phyloP scores from a whole-genome alignment of 2,888 invertebrate species.

The Strigamia crassipes region DNA sequence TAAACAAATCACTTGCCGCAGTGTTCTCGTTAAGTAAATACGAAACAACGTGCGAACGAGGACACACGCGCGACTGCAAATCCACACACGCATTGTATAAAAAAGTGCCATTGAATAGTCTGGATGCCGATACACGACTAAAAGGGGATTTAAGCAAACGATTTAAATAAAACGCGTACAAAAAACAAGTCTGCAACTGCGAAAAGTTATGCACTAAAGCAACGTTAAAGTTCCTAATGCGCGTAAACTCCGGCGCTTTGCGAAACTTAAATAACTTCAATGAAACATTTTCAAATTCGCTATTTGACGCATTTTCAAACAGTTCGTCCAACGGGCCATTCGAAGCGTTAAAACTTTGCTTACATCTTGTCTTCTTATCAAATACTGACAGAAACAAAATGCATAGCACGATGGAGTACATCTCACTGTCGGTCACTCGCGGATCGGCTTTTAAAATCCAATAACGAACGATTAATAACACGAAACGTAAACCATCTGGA shows the following conservation, averaged over 20 bases:
- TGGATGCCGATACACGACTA: background rate
- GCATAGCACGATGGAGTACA: background rate
- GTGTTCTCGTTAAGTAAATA: background rate
- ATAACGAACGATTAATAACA: slow-evolving; percentile 11
- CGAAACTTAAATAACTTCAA: slow-evolving; percentile 52
- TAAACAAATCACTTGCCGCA: background rate
- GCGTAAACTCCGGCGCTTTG: slow-evolving; percentile 50
- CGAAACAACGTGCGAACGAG: background rate
- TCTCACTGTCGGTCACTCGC: background rate
- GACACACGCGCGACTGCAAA: background rate
- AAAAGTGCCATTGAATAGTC: background rate
- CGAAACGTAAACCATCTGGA: slow-evolving; percentile 35
- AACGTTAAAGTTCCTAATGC: slow-evolving; percentile 52
- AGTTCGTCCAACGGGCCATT: background rate
- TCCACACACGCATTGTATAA: slow-evolving; percentile 18
- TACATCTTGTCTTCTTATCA: background rate
- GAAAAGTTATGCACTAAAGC: slow-evolving; percentile 55
- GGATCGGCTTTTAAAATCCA: slow-evolving; percentile 44
- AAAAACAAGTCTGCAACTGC: slow-evolving; percentile 57
- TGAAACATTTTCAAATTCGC: background rate
- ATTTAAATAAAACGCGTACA: slow-evolving; percentile 55
- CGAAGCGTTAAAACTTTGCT: background rate
- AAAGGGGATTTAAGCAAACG: slow-evolving; percentile 53
- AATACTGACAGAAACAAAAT: background rate
- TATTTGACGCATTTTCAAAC: background rate